A percentile compares a stretch with the other conserved stretches of the same genome.
phyloP scores from a whole-genome alignment of 2,797 vertebrate genomes.

The Hippoglossus hippoglossus region DNA sequence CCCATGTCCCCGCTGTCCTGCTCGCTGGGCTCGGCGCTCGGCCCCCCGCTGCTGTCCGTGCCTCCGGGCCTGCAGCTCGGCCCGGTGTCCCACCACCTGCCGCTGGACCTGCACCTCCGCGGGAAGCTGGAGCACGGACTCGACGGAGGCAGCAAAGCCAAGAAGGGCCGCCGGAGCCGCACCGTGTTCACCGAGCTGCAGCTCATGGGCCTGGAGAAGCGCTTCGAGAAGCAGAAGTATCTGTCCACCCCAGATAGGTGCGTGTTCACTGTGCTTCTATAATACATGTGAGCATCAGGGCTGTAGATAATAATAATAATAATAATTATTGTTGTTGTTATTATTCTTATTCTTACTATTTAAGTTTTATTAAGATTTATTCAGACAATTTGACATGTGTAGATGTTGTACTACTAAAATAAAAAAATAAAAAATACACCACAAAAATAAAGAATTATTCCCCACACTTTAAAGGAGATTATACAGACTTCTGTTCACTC shows the following conservation, averaged over 20 bases:
- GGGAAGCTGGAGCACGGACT: slow-evolving; percentile 90
- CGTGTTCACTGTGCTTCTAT: no score
- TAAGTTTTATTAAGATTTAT: no score
- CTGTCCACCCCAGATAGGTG: slow-evolving; percentile 98
- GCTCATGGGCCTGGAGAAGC: slow-evolving; percentile 98
- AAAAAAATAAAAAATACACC: no score
- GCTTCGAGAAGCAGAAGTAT: slow-evolving; percentile 99
- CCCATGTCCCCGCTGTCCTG: slow-evolving; percentile 93
- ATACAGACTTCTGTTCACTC: no score
- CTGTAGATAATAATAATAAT: no score
- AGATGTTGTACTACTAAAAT: no score
- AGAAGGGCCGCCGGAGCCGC: slow-evolving; percentile 95
- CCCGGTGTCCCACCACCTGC: slow-evolving; percentile 88
- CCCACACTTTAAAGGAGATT: no score
- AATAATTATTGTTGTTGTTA: no score
- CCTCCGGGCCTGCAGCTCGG: slow-evolving; percentile 88
- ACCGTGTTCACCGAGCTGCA: slow-evolving; percentile 99
- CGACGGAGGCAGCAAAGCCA: slow-evolving; percentile 88
- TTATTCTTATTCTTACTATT: no score
- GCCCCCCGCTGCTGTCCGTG: slow-evolving; percentile 89
- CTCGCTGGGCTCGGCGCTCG: slow-evolving; percentile 85
- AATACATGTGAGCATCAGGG: no score
- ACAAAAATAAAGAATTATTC: no score
- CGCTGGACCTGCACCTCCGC: slow-evolving; percentile 95
- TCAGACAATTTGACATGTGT: no score